Percentiles rank a stretch among this genome's conserved stretches.
These are phyloP conservation scores for Dysidea cf. avara DNA, from an alignment of 37 sponge, comb jelly and placozoan genomes.

Conservation along the genomic window DNA sequence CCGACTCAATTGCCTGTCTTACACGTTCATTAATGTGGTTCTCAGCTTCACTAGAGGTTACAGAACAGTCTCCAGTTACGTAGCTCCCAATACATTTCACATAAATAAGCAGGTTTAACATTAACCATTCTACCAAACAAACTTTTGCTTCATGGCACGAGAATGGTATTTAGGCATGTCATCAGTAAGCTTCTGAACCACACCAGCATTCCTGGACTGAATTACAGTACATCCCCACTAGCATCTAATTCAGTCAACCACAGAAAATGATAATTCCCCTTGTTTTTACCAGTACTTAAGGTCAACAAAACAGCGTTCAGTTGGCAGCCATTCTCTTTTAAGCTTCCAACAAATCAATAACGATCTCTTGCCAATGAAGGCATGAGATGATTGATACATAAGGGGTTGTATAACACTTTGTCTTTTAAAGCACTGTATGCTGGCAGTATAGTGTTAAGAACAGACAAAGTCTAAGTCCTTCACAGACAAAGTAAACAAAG, in stretches of 20 bases:
- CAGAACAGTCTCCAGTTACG: constrained; percentile 24
- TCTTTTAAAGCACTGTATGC: not conserved
- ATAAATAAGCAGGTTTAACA: not conserved
- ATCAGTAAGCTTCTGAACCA: not conserved
- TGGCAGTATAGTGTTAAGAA: not conserved
- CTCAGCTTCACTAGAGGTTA: not conserved
- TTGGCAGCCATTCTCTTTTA: constrained; percentile 11
- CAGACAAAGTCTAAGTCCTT: not conserved
- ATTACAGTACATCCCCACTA: not conserved
- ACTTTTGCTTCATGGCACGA: not conserved
- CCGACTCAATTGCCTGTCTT: constrained; percentile 4
- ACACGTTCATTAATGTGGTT: constrained; percentile 13
- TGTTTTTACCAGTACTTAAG: constrained; percentile 4
- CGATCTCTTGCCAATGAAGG: constrained; percentile 1
- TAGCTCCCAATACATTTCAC: not conserved
- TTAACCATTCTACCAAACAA: not conserved
- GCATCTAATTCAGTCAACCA: not conserved
- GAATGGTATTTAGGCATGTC: constrained; percentile 7
- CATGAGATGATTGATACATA: not conserved
- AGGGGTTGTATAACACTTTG: not conserved
- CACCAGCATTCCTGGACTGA: constrained; percentile 1
- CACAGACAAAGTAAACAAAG: constrained; percentile 1
- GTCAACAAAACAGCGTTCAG: constrained; percentile 10
- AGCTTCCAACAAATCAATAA: not conserved
- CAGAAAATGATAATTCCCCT: constrained; percentile 2